Percentiles rank a stretch among this genome's conserved stretches.
phyloP scores from a whole-genome alignment of 2,113 vertebrate species.

The Puffinus mauretanicus region DNA sequence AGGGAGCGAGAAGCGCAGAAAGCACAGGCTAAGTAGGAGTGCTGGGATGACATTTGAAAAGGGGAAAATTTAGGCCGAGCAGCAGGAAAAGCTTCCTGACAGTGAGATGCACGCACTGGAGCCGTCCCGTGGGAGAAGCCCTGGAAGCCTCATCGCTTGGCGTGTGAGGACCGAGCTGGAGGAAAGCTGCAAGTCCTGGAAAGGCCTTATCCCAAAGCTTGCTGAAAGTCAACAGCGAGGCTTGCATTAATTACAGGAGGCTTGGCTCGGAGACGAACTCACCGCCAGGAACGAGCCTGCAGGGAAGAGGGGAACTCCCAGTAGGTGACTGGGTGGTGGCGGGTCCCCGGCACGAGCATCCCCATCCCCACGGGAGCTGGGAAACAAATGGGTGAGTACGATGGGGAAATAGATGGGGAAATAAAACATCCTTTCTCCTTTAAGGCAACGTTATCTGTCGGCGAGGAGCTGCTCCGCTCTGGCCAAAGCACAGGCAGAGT shows the following conservation, averaged over 20 bases:
- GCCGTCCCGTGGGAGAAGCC: not conserved
- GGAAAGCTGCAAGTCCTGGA: conserved; percentile 51
- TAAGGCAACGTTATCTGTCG: conserved; percentile 33
- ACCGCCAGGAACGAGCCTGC: not conserved
- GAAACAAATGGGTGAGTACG: not conserved
- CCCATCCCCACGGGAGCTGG: not conserved
- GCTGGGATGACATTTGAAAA: conserved; percentile 36
- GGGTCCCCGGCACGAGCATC: not conserved
- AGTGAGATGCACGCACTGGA: conserved; percentile 23
- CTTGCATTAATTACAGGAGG: not conserved
- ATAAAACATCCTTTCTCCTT: conserved; percentile 28
- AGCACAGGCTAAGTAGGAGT: not conserved
- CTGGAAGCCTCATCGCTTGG: conserved; percentile 55
- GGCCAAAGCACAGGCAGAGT: conserved; percentile 1
- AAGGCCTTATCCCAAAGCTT: conserved; percentile 25
- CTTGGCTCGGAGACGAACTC: not conserved
- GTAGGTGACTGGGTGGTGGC: not conserved
- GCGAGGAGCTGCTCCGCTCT: not conserved
- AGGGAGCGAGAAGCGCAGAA: not conserved
- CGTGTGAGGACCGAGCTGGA: not conserved
- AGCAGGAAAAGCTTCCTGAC: conserved; percentile 49
- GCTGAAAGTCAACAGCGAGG: not conserved
- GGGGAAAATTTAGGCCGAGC: conserved; percentile 1
- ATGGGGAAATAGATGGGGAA: not conserved
- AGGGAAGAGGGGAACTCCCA: not conserved